Evolutionary conservation across 2,797 vertebrate species (phyloP), one percentile per base, ranked within the genome.

Genomic region (Halcyon badia): DNA sequence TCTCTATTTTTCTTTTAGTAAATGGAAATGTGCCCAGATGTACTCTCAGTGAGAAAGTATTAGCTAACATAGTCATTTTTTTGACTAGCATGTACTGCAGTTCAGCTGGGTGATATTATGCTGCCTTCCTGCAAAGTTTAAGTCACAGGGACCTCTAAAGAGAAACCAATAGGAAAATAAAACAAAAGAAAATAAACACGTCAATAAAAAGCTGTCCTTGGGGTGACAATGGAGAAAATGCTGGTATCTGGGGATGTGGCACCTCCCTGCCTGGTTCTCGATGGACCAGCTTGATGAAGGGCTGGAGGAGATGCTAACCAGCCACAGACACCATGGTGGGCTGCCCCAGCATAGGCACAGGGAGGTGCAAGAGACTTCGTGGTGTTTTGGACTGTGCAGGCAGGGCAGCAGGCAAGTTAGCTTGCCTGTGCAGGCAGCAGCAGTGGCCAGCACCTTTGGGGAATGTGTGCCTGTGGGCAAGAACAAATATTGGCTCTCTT

Each of bases 1-100:
- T 84, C 39, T 90, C 69, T 69, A 2, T 58, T 62, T 94, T 91
- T 88, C n/a, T 87, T 90, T 37, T 39, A n/a, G 60, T 66, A 91
- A 93, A 73, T 77, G 72, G 62, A 88, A 87, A 60, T 82, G 17
- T 76, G 49, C 41, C 60, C 52, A 77, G 31, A 54, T 2, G 7
- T 35, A 48, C 14, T 91, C 31, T 90, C 33, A 21, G 24, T 85
- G 52, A 90, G 46, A 84, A 92, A 94, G 39, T 48, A 42, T 39
- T 79, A 61, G 17, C 22, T 72, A 82, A 60, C 35, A 54, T 2
- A 57, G 58, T 22, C 15, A 17, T 60, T 60, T 83, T 62, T 83
- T 49, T 1, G 49, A 35, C 46, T 56, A 16, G 60, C 0, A 1
- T 42, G 18, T 25, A n/a, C 72, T 16, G 20, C 64, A 49, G 22